A percentile compares a stretch with the other conserved stretches of the same genome.
These are phyloP conservation scores for Melanotus villosus DNA, from an alignment of 2,888 invertebrate genomes.

Conservation along the genomic window DNA sequence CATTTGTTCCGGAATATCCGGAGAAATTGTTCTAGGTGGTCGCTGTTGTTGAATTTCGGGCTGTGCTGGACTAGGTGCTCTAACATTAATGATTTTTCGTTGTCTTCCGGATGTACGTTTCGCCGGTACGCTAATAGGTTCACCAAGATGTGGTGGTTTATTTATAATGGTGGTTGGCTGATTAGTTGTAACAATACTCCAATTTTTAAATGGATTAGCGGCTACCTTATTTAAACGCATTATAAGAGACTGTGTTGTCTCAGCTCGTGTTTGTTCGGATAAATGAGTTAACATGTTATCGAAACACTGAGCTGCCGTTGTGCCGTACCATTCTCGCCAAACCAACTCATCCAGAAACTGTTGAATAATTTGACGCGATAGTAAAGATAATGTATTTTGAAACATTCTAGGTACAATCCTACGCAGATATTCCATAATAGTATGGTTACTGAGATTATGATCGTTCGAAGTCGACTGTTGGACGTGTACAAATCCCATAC, in stretches of 20 bases:
- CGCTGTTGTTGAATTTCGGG: slow-evolving; percentile 61
- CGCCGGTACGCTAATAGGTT: slow-evolving; percentile 30
- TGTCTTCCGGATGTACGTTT: slow-evolving; percentile 49
- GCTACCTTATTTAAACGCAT: slow-evolving; percentile 78
- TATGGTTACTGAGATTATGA: slow-evolving; percentile 64
- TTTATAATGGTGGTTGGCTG: slow-evolving; percentile 37
- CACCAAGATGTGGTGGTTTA: background rate
- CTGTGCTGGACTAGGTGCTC: slow-evolving; percentile 52
- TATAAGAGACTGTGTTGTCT: slow-evolving; percentile 76
- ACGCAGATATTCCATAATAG: slow-evolving; percentile 89
- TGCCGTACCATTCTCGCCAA: slow-evolving; percentile 90
- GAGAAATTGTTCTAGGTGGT: slow-evolving; percentile 65
- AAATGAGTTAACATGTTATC: slow-evolving; percentile 86
- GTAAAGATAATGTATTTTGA: slow-evolving; percentile 86
- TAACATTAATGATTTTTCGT: slow-evolving; percentile 52
- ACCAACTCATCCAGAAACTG: slow-evolving; percentile 90
- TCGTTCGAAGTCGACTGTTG: slow-evolving; percentile 73
- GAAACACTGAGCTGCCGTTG: slow-evolving; percentile 83
- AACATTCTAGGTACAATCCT: slow-evolving; percentile 92
- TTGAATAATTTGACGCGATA: slow-evolving; percentile 89
- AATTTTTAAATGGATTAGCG: slow-evolving; percentile 78
- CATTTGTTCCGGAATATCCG: slow-evolving; percentile 66
- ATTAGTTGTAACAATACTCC: slow-evolving; percentile 65
- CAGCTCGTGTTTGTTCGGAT: slow-evolving; percentile 82
- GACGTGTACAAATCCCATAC: slow-evolving; percentile 86